phyloP scores from a whole-genome alignment of 2,888 invertebrate species.

The Brenthis hecate region DNA sequence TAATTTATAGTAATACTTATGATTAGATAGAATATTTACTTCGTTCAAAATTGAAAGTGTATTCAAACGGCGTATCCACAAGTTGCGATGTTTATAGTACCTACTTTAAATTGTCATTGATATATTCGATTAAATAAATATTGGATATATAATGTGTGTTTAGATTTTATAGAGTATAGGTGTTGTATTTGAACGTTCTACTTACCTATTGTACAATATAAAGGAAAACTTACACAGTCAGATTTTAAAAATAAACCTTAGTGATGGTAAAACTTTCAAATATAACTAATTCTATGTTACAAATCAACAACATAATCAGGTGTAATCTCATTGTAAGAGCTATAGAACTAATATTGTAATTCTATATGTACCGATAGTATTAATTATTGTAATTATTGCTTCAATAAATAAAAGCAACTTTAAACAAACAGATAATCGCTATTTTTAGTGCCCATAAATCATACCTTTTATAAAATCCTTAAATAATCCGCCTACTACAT shows the following conservation, averaged over 20 bases:
- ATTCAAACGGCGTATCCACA: slow-evolving; percentile 6
- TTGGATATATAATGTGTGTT: slow-evolving; percentile 25
- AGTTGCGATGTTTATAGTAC: slow-evolving; percentile 21
- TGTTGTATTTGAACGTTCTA: slow-evolving; percentile 35
- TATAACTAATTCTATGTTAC: slow-evolving; percentile 33
- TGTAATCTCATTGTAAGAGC: slow-evolving; percentile 47
- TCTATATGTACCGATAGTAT: slow-evolving; percentile 55
- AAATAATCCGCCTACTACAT: no score
- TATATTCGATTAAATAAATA: slow-evolving; percentile 23
- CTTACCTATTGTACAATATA: slow-evolving; percentile 14
- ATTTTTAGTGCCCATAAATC: slow-evolving; percentile 8
- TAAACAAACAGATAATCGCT: slow-evolving; percentile 47
- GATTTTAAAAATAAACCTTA: not conserved
- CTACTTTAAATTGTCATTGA: slow-evolving; percentile 21
- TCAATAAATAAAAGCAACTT: slow-evolving; percentile 69
- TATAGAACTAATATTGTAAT: slow-evolving; percentile 41
- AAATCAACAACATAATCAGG: slow-evolving; percentile 48
- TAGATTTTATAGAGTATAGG: slow-evolving; percentile 29
- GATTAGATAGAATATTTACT: slow-evolving; percentile 10
- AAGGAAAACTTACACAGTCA: slow-evolving; percentile 8
- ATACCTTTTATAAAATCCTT: no score
- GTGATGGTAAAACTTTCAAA: slow-evolving; percentile 29
- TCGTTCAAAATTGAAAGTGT: not conserved
- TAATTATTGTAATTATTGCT: slow-evolving; percentile 65
- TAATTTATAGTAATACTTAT: slow-evolving; percentile 7